Percentiles rank a stretch among this genome's conserved stretches.
Conservation (phyloP, 2,797 vertebrate species). For the Takifugu ocellatus region DNA sequence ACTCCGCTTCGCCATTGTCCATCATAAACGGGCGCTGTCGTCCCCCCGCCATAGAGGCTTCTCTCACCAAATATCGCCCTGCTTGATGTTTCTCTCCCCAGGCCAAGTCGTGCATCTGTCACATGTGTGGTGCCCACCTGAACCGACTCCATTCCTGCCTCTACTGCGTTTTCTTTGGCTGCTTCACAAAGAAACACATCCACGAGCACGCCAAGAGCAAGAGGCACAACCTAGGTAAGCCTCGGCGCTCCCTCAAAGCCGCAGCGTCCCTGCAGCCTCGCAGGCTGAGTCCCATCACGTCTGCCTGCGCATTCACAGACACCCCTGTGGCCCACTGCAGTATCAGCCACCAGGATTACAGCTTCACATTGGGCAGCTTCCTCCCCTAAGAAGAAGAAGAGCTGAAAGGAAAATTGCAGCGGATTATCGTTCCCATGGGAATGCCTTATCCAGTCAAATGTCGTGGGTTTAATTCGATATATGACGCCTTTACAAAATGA, state of each 20-base stretch:
- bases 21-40: no score
- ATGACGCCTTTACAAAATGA: constrained; percentile 15
- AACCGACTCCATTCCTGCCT: constrained; percentile 96
- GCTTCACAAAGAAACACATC: constrained; percentile 97
- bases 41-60: constrained; percentile 22
- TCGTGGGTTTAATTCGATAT: constrained; percentile 39
- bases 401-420: constrained; percentile 26
- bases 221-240: constrained; percentile 94
- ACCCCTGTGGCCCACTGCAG: constrained; percentile 33
- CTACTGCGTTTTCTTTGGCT: constrained; percentile 97
- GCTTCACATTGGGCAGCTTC: constrained; percentile 42
- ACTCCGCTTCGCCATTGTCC: constrained; percentile 10
- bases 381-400: constrained; percentile 25
- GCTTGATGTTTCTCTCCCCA: constrained; percentile 44
- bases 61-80: constrained; percentile 23
- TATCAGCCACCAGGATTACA: constrained; percentile 46
- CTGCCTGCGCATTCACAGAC: constrained; percentile 35
- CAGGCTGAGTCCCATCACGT: constrained; percentile 6
- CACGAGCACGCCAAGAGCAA: constrained; percentile 96
- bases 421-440: constrained; percentile 38
- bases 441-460: constrained; percentile 46
- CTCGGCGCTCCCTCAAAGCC: neutral
- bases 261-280: neutral
- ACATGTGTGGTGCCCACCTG: constrained; percentile 93
- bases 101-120: constrained; percentile 97